Conservation (phyloP, 2,113 vertebrate species). For the Sialia sialis region DNA sequence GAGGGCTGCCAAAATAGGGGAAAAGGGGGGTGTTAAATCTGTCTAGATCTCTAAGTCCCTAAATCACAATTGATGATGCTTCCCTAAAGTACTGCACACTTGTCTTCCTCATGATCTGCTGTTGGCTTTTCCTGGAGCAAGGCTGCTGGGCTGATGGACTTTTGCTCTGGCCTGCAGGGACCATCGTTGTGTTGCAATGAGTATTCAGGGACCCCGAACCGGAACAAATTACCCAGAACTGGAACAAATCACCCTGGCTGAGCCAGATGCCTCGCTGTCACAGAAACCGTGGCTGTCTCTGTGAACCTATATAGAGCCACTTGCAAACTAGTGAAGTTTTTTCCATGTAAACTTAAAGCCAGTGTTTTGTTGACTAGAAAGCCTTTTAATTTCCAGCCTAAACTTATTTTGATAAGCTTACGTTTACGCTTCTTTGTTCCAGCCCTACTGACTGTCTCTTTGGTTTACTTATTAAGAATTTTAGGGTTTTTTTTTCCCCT, state of each 20-base stretch:
- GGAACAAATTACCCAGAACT: neutral
- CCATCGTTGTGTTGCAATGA: neutral
- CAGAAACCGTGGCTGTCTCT: neutral
- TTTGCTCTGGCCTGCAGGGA: neutral
- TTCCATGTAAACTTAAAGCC: neutral
- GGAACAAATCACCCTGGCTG: neutral
- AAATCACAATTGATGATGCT: neutral
- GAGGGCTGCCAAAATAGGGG: neutral
- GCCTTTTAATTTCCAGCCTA: neutral
- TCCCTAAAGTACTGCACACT: rapidly evolving
- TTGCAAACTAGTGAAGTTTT: neutral
- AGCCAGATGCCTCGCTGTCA: neutral
- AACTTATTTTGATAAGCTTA: neutral
- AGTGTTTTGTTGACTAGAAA: neutral
- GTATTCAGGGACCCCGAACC: neutral
- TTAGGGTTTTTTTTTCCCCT: rapidly evolving
- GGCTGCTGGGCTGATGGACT: neutral
- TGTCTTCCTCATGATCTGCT: neutral
- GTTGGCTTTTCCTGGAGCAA: neutral
- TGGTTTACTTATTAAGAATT: neutral
- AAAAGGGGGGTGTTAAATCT: neutral
- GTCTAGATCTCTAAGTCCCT: neutral
- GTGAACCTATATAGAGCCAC: neutral
- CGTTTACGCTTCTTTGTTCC: neutral
- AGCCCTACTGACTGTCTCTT: neutral